phyloP scores from a whole-genome alignment of 2,888 invertebrate species.

The Lithophane ornitopus region DNA sequence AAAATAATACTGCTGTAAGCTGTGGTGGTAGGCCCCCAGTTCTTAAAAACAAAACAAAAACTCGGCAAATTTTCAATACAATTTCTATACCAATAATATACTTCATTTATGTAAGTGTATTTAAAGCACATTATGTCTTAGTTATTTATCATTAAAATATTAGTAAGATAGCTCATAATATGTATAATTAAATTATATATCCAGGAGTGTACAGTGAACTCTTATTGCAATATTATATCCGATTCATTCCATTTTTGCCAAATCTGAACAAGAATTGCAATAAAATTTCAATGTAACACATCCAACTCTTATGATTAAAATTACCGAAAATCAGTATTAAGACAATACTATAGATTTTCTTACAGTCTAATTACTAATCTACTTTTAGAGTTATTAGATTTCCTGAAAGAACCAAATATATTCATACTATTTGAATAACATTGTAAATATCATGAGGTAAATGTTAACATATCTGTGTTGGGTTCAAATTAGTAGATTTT shows the following conservation, averaged over 20 bases:
- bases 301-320: constrained; percentile 78
- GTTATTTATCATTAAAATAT: constrained; percentile 23
- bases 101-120: constrained; percentile 29
- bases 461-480: constrained; percentile 81
- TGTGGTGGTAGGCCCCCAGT: too few relatives aligned
- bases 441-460: constrained; percentile 82
- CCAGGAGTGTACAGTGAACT: constrained; percentile 52
- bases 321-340: constrained; percentile 79
- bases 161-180: constrained; percentile 40
- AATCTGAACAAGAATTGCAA: constrained; percentile 55
- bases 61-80: background rate
- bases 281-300: constrained; percentile 57
- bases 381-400: constrained; percentile 59
- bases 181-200: constrained; percentile 40
- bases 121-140: constrained; percentile 23
- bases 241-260: constrained; percentile 43
- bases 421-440: constrained; percentile 63
- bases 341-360: constrained; percentile 76
- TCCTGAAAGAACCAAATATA: constrained; percentile 75
- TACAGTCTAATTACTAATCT: constrained; percentile 51
- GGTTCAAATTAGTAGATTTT: constrained; percentile 73
- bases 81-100: background rate
- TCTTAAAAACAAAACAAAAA: background rate
- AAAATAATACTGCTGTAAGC: too few relatives aligned
- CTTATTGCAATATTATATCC: constrained; percentile 55